phyloP scores from a whole-genome alignment of 1,140 invertebrate genomes.

The Tetranychus cinnabarinus region DNA sequence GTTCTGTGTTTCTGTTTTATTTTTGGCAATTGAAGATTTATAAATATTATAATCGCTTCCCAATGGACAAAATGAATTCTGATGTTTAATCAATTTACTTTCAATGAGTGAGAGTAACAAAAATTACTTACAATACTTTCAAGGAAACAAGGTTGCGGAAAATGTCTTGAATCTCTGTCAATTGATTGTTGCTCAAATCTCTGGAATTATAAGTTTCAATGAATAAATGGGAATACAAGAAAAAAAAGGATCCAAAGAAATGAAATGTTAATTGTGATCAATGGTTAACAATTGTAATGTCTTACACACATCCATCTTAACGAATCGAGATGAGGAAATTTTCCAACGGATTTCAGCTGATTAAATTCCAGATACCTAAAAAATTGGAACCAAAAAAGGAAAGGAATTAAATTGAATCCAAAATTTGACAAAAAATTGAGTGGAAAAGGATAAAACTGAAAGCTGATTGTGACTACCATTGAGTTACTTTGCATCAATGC shows the following conservation, averaged over 20 bases:
- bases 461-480: neutral
- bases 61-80: too few species aligned
- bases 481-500: neutral
- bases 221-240: neutral
- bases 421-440: neutral
- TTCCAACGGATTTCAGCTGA: neutral
- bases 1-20: too few species aligned
- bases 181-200: neutral
- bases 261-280: neutral
- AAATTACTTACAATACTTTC: neutral
- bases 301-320: neutral
- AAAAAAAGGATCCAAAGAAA: neutral
- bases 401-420: neutral
- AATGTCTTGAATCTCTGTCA: neutral
- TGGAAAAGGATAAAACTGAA: neutral
- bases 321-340: neutral
- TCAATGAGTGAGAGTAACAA: neutral
- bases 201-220: neutral
- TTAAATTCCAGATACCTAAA: neutral
- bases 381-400: neutral
- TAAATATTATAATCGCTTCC: too few species aligned
- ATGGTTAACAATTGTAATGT: neutral
- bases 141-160: neutral
- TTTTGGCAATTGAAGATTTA: too few species aligned
- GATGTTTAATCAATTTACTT: too few species aligned